Evolutionary conservation across 2,113 vertebrate species (phyloP).

Genomic region (Climacteris rufus): DNA sequence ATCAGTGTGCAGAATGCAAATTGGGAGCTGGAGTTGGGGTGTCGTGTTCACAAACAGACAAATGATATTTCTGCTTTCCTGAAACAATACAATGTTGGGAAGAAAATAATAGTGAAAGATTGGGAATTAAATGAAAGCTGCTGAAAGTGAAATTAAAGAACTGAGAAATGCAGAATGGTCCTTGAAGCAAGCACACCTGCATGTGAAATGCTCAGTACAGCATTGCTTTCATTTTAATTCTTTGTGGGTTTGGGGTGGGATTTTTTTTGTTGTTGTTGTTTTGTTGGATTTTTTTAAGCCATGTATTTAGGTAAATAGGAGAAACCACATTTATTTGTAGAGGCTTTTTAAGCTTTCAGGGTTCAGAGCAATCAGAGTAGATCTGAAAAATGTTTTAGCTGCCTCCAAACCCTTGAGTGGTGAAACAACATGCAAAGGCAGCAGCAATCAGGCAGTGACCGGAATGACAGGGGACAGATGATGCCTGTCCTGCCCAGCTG

Average conservation of each 20-base stretch:
- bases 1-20: neutral
- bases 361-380: neutral
- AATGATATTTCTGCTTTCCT: neutral
- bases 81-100: neutral
- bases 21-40: neutral
- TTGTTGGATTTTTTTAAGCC: neutral
- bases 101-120: neutral
- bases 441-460: neutral
- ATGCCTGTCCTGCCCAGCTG: rapidly evolving
- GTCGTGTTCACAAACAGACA: neutral
- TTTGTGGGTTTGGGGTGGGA: neutral
- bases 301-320: neutral
- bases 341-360: neutral
- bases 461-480: neutral
- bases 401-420: rapidly evolving
- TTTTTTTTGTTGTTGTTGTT: neutral
- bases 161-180: neutral
- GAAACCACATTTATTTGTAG: neutral
- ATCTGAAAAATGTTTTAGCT: neutral
- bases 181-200: neutral
- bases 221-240: neutral
- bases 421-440: rapidly evolving
- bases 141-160: neutral
- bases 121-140: neutral
- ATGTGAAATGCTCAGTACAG: neutral